Evolutionary conservation across 2,113 vertebrate genomes (phyloP).

Genomic region (Saiga tatarica): DNA sequence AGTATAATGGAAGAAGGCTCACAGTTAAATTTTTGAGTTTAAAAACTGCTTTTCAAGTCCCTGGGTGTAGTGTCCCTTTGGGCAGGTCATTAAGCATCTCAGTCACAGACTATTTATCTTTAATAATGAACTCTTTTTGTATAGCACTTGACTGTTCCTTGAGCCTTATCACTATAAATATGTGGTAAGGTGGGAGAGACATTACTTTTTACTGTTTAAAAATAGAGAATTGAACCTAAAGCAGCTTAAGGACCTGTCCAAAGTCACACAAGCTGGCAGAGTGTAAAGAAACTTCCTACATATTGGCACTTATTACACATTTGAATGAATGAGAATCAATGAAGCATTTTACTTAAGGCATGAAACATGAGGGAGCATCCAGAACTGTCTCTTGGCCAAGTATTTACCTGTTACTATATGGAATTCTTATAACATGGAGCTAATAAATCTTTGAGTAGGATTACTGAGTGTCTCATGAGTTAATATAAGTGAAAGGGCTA

Average conservation of each 20-base stretch:
- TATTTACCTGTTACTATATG: background rate
- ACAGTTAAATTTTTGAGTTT: background rate
- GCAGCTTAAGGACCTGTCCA: background rate
- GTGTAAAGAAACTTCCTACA: background rate
- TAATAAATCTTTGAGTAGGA: background rate
- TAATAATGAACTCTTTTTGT: slow-evolving; percentile 16
- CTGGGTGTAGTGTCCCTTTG: background rate
- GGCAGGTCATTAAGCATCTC: background rate
- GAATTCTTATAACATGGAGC: background rate
- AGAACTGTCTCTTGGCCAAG: background rate
- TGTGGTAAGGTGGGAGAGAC: background rate
- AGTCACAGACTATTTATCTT: background rate
- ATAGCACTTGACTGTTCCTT: background rate
- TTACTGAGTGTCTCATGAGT: background rate
- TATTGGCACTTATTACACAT: background rate
- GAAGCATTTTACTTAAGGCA: background rate
- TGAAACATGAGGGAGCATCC: background rate
- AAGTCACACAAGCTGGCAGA: background rate
- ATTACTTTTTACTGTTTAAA: background rate
- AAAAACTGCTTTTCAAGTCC: background rate
- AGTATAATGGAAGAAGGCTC: background rate
- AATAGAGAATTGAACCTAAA: background rate
- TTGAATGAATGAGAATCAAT: background rate
- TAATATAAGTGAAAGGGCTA: background rate
- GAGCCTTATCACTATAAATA: background rate